Evolutionary conservation across 2,888 invertebrate species (phyloP).

Genomic region (Cheilosia vulpina): DNA sequence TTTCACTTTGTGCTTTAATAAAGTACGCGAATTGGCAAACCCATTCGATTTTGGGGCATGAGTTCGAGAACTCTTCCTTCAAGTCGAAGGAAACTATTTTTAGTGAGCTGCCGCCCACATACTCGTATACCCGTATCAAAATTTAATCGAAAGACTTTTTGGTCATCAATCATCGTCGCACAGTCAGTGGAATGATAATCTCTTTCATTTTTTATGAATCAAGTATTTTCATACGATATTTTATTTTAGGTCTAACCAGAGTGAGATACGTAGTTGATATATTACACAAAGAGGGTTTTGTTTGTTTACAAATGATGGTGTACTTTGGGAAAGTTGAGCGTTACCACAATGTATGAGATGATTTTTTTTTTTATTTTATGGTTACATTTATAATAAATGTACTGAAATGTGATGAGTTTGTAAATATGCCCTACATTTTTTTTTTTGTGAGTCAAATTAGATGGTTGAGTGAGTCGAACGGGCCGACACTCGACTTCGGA

Average conservation of each 20-base stretch:
- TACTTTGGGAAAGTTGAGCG: too few relatives aligned
- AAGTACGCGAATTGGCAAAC: slow-evolving; percentile 4
- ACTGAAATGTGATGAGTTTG: background rate
- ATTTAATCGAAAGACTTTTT: slow-evolving; percentile 40
- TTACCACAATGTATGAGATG: too few relatives aligned
- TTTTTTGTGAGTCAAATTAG: too few relatives aligned
- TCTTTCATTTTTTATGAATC: slow-evolving; percentile 6
- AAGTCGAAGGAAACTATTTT: slow-evolving; percentile 26
- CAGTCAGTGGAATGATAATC: slow-evolving; percentile 20
- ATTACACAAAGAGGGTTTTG: background rate
- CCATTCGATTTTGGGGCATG: background rate
- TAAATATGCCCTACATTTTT: too few relatives aligned
- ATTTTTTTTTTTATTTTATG: too few relatives aligned
- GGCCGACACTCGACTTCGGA: too few relatives aligned
- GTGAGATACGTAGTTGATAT: background rate
- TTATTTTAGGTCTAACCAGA: slow-evolving; percentile 2
- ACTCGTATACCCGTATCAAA: background rate
- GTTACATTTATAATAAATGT: too few relatives aligned
- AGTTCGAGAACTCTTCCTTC: background rate
- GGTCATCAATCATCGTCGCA: slow-evolving; percentile 38
- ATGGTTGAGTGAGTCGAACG: too few relatives aligned
- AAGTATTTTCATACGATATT: slow-evolving; percentile 2
- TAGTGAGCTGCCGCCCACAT: background rate
- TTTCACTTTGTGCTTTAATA: slow-evolving; percentile 15
- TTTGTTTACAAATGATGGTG: slow-evolving; percentile 8